These are phyloP conservation scores for Ploceus nigricollis DNA, from an alignment of 2,113 vertebrate species.

Conservation along the genomic window DNA sequence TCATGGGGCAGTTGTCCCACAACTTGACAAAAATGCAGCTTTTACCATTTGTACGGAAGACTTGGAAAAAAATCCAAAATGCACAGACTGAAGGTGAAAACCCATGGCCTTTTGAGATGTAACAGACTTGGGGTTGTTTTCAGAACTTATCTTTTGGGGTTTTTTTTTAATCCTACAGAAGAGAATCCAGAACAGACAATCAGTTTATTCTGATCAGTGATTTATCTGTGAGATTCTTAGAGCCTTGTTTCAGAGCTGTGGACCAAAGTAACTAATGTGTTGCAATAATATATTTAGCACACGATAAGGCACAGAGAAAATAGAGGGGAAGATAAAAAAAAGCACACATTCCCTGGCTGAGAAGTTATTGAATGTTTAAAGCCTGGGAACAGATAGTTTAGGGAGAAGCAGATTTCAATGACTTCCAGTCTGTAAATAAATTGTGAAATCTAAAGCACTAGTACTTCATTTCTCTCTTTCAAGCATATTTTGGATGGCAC, in stretches of 20 bases:
- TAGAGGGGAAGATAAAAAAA: not conserved
- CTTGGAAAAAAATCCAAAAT: not conserved
- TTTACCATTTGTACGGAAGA: not conserved
- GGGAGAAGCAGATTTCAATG: constrained; percentile 28
- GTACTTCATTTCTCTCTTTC: constrained; percentile 54
- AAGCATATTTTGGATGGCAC: constrained; percentile 18
- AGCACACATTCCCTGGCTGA: constrained; percentile 1
- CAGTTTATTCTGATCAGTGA: constrained; percentile 42
- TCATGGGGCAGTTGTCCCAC: not conserved
- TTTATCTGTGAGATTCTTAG: constrained; percentile 42
- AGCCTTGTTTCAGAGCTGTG: not conserved
- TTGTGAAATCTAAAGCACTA: constrained; percentile 18
- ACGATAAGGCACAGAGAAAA: constrained; percentile 52
- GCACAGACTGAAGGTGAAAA: not conserved
- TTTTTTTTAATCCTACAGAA: constrained; percentile 23
- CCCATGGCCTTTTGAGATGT: constrained; percentile 1
- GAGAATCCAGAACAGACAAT: constrained; percentile 10
- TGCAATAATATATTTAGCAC: constrained; percentile 30
- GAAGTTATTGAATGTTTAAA: constrained; percentile 46
- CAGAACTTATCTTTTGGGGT: not conserved
- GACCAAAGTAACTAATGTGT: constrained; percentile 35
- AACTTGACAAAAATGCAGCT: not conserved
- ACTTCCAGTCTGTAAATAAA: constrained; percentile 42
- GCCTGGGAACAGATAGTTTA: constrained; percentile 43
- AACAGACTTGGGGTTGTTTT: constrained; percentile 20